These are phyloP conservation scores for Vanessa tameamea DNA, from an alignment of 1,140 invertebrate genomes.

Conservation along the genomic window DNA sequence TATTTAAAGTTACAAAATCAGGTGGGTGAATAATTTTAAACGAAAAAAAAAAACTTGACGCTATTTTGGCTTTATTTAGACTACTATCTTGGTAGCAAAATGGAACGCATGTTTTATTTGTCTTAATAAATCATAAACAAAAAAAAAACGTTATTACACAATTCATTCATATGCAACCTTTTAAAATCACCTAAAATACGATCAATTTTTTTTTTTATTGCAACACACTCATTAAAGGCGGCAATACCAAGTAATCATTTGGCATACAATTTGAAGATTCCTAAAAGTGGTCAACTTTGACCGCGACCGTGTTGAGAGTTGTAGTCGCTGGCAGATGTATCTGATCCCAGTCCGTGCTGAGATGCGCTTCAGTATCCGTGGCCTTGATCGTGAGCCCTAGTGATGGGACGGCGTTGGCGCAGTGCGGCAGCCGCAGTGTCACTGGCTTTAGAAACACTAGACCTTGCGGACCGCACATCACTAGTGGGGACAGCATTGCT, in stretches of 20 bases:
- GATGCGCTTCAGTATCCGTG: slow-evolving; percentile 87
- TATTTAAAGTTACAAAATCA: slow-evolving; percentile 20
- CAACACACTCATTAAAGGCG: slow-evolving; percentile 2
- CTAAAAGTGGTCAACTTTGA: slow-evolving; percentile 95
- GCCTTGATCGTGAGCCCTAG: slow-evolving; percentile 88
- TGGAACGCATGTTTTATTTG: slow-evolving; percentile 5
- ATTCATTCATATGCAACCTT: slow-evolving; percentile 1
- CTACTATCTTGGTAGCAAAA: slow-evolving; percentile 2
- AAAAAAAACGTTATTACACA: neutral
- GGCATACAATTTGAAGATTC: slow-evolving; percentile 18
- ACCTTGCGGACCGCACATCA: slow-evolving; percentile 97
- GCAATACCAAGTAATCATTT: slow-evolving; percentile 16
- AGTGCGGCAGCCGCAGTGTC: slow-evolving; percentile 90
- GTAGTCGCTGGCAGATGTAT: slow-evolving; percentile 88
- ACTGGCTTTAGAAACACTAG: slow-evolving; percentile 93
- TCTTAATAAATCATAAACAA: neutral
- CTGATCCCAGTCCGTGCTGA: slow-evolving; percentile 87
- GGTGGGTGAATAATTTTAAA: slow-evolving; percentile 29
- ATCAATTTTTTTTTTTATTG: neutral
- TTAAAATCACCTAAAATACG: neutral
- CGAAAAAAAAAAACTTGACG: slow-evolving; percentile 15
- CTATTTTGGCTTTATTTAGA: slow-evolving; percentile 15
- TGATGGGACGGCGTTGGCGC: slow-evolving; percentile 86
- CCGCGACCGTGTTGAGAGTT: slow-evolving; percentile 91
- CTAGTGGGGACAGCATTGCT: slow-evolving; percentile 93